A percentile compares a stretch with the other conserved stretches of the same genome.
These are phyloP conservation scores for Bombyx huttoni DNA, from an alignment of 2,888 invertebrate genomes.

Conservation along the genomic window DNA sequence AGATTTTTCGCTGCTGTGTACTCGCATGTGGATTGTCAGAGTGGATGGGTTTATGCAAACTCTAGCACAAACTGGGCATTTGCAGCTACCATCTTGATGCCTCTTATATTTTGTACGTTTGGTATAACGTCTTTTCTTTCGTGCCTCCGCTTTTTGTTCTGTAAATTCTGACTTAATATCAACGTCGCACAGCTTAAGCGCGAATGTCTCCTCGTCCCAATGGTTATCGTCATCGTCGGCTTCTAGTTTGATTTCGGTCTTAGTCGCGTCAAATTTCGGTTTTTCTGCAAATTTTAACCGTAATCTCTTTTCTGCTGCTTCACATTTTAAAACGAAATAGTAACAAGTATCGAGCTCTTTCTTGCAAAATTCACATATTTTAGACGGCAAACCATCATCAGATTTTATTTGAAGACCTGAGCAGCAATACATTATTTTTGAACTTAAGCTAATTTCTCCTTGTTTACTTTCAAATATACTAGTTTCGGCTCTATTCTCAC, in stretches of 20 bases:
- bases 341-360: conserved; percentile 29
- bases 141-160: conserved; percentile 1
- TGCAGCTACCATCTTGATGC: conserved; percentile 2
- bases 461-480: conserved; percentile 24
- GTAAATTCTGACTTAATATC: conserved; percentile 11
- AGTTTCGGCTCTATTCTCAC: conserved; percentile 22
- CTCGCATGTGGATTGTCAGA: conserved; percentile 35
- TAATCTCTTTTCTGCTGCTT: conserved; percentile 34
- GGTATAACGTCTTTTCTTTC: conserved; percentile 14
- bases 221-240: conserved; percentile 12
- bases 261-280: conserved; percentile 4
- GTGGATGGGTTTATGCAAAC: conserved; percentile 31
- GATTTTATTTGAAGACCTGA: conserved; percentile 24
- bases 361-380: conserved; percentile 34
- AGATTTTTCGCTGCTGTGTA: conserved; percentile 38
- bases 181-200: neutral
- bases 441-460: conserved; percentile 15
- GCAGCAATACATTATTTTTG: conserved; percentile 43
- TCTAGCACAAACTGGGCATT: conserved; percentile 33
- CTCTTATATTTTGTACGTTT: conserved; percentile 15
- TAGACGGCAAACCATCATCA: conserved; percentile 35
- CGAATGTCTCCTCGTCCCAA: conserved; percentile 8
- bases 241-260: conserved; percentile 28
- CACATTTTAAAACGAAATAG: conserved; percentile 38
- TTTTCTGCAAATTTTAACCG: conserved; percentile 12